Evolutionary conservation across 2,888 invertebrate genomes (phyloP).

Genomic region (Macrosoma leucophasiata): DNA sequence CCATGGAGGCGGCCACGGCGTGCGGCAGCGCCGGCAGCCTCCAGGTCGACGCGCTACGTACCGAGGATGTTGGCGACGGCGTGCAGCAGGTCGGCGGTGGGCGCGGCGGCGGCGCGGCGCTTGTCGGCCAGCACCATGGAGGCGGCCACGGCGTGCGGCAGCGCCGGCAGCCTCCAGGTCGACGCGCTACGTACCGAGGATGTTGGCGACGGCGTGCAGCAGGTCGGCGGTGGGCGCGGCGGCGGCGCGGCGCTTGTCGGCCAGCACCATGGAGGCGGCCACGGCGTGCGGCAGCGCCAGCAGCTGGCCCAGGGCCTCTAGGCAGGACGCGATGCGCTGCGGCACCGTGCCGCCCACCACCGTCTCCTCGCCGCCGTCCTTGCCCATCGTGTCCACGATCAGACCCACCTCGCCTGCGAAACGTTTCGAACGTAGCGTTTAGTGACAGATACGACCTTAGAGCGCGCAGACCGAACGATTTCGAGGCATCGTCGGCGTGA

Average conservation of each 20-base stretch:
- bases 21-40: too few species aligned
- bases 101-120: constrained; percentile 89
- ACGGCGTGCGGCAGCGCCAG: constrained; percentile 92
- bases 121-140: constrained; percentile 74
- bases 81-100: constrained; percentile 77
- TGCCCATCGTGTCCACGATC: constrained; percentile 91
- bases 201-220: constrained; percentile 89
- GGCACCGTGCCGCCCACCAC: constrained; percentile 97
- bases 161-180: constrained; percentile 91
- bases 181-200: constrained; percentile 82
- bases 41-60: too few species aligned
- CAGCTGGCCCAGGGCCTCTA: constrained; percentile 91
- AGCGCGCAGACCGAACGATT: too few species aligned
- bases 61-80: neutral
- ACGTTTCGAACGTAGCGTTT: neutral
- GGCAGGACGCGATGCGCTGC: constrained; percentile 95
- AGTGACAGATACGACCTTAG: neutral
- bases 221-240: constrained; percentile 74
- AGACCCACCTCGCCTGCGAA: constrained; percentile 90
- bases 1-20: too few species aligned
- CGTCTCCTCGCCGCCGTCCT: constrained; percentile 93
- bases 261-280: constrained; percentile 88
- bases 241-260: constrained; percentile 84
- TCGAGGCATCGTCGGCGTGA: too few species aligned
- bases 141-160: constrained; percentile 83